Evolutionary conservation across 1,140 invertebrate genomes (phyloP).

Genomic region (Trichogramma pretiosum): DNA sequence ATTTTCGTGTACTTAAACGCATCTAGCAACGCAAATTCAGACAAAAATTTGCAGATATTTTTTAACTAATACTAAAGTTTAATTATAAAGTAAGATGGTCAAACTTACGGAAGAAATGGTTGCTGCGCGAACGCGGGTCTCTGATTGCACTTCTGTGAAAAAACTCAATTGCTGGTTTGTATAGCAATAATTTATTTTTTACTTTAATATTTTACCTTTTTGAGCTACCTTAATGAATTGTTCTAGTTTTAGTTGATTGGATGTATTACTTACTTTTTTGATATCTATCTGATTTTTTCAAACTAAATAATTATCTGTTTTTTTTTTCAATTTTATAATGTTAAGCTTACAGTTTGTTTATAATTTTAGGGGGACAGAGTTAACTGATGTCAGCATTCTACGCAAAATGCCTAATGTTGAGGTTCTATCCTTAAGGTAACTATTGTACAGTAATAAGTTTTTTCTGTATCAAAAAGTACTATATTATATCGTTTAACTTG

Average conservation of each 20-base stretch:
- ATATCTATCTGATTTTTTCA: too few species aligned
- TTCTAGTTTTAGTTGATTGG: too few species aligned
- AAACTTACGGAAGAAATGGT: slow-evolving; percentile 85
- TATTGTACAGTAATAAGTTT: too few species aligned
- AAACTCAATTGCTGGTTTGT: slow-evolving; percentile 88
- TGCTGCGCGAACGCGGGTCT: slow-evolving; percentile 76
- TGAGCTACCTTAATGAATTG: too few species aligned
- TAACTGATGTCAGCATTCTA: slow-evolving; percentile 67
- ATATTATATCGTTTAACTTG: background rate
- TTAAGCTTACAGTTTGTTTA: slow-evolving; percentile 20
- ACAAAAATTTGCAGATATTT: too few species aligned
- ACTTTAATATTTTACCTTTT: too few species aligned
- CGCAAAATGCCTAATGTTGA: slow-evolving; percentile 70
- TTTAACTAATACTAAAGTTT: too few species aligned
- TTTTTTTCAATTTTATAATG: background rate
- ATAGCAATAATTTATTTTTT: too few species aligned
- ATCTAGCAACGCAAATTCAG: too few species aligned
- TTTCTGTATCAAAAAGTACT: background rate
- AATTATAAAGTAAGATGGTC: too few species aligned
- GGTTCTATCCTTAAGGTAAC: slow-evolving; percentile 70
- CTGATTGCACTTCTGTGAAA: slow-evolving; percentile 71
- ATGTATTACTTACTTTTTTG: too few species aligned
- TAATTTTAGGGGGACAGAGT: slow-evolving; percentile 71
- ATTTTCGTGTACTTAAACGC: too few species aligned
- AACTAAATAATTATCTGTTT: background rate